Percentiles rank a stretch among this genome's conserved stretches.
phyloP scores from a whole-genome alignment of 2,113 vertebrate species.

The Acanthisitta chloris region DNA sequence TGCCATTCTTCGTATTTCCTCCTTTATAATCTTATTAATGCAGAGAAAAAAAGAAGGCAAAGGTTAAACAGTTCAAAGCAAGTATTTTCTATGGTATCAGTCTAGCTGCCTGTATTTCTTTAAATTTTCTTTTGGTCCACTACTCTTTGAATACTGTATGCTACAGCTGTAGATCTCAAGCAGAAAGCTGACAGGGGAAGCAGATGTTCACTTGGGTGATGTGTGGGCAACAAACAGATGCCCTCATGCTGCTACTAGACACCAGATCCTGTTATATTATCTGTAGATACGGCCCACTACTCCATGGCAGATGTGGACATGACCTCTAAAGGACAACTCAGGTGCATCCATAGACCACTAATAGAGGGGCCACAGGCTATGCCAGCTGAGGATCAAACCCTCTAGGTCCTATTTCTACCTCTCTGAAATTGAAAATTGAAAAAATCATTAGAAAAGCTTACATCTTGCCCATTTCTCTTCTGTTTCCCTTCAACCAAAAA shows the following conservation, averaged over 20 bases:
- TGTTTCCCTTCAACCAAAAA: neutral
- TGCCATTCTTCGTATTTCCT: neutral
- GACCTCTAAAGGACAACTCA: neutral
- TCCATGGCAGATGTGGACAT: rapidly evolving
- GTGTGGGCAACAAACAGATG: neutral
- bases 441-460: neutral
- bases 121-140: neutral
- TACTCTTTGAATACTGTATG: neutral
- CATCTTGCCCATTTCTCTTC: neutral
- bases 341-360: neutral
- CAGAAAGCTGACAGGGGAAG: neutral
- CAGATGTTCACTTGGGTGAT: neutral
- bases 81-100: conserved; percentile 19
- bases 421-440: neutral
- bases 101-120: neutral
- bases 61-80: conserved; percentile 58
- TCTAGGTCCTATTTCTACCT: neutral
- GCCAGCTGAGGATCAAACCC: neutral
- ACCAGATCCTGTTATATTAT: neutral
- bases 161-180: neutral
- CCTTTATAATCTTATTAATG: conserved; percentile 55
- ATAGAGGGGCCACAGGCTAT: rapidly evolving
- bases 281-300: neutral
- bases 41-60: conserved; percentile 55
- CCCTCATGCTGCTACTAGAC: rapidly evolving